These are phyloP conservation scores for Bruchidius siliquastri DNA, from an alignment of 2,888 invertebrate genomes.

Conservation along the genomic window DNA sequence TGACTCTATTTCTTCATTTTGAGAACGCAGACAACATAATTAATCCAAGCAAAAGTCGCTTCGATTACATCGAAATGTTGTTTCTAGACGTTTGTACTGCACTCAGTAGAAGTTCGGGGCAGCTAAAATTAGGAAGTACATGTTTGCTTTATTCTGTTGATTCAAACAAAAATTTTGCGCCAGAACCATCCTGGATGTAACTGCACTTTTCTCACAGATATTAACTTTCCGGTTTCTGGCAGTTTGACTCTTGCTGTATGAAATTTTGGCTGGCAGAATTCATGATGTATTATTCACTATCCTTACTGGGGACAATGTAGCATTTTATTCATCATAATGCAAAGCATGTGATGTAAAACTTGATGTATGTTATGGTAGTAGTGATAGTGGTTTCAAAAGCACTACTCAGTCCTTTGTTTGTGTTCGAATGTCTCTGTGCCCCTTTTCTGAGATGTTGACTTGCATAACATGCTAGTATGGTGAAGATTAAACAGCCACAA, in stretches of 20 bases:
- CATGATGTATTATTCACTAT: neutral
- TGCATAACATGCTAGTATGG: too few relatives aligned
- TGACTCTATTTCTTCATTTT: too few relatives aligned
- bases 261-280: neutral
- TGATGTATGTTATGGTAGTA: neutral
- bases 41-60: conserved; percentile 18
- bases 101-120: conserved; percentile 8
- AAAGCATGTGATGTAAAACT: neutral
- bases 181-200: neutral
- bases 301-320: neutral
- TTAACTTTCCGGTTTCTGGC: neutral
- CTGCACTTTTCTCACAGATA: neutral
- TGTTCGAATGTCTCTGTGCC: too few relatives aligned
- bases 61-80: conserved; percentile 26
- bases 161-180: neutral
- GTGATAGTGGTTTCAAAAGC: too few relatives aligned
- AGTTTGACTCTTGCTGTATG: neutral
- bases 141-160: neutral
- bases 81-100: conserved; percentile 22
- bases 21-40: too few relatives aligned
- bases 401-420: too few relatives aligned
- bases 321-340: neutral
- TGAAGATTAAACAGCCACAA: too few relatives aligned
- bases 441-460: too few relatives aligned
- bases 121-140: neutral